Evolutionary conservation across 1,140 invertebrate genomes (phyloP), one percentile per base, ranked within the genome.

Genomic region (Drosophila persimilis): DNA sequence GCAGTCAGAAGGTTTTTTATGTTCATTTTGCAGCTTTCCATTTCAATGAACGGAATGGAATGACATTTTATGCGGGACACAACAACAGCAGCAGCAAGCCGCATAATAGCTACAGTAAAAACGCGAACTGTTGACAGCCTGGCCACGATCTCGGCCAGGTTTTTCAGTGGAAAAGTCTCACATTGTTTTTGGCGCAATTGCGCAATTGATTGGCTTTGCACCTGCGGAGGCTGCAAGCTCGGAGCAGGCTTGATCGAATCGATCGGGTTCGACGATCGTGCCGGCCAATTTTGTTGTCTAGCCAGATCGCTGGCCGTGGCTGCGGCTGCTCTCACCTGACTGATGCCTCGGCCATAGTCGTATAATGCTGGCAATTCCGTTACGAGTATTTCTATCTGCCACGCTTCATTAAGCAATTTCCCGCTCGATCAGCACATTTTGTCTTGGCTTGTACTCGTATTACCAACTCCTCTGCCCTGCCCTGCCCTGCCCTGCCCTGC

Each of bases 391-490:
- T 77, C 50, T 75, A 80, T 85, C 56, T 48, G 81, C 81, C 81
- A 81, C 81, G 80, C 81, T 85, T 80, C 77, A 85, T 86, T 76
- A 74, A 69, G 55, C 73, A 86, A 67, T 74, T 86, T 85, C 46
- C 65, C 74, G 83, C 78, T 72, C 62, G 77, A 88, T 85, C 81
- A 85, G 83, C 81, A 69, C 54, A 66, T 77, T 80, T 77, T 52
- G 67, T 29, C 57, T 41, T 41, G 50, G 73, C 72, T 77, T 84
- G 35, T 39, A 39, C 11, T 39, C 65, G 60, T 73, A 73, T 84
- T 84, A 85, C 80, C 45, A 20, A 41, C 29, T 22, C 29, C 15
- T 2, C 17, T 24, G 20, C 29, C 52, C 8, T 31, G 8, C 31
- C 31, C 7, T 8, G 29, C 15, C 15, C 15, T 15, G 15, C 29